A percentile compares a stretch with the other conserved stretches of the same genome.
Conservation (phyloP, 1,140 invertebrate genomes). For the Drosophila neocordata region DNA sequence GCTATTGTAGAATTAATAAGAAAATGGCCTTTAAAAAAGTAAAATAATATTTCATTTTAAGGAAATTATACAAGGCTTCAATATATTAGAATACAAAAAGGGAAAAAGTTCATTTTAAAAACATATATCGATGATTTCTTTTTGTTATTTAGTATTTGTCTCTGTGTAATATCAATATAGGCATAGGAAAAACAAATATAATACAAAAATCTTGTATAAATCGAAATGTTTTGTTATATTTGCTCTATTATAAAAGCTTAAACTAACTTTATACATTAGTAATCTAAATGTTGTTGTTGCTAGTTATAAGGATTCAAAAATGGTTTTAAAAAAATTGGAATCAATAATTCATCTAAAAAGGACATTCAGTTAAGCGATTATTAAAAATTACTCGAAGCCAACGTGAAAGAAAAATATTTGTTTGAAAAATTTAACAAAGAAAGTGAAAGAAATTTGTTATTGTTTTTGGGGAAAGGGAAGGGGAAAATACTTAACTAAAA, state of each 20-base stretch:
- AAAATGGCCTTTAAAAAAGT: too few species aligned
- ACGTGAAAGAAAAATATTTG: slow-evolving; percentile 36
- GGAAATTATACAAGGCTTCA: too few species aligned
- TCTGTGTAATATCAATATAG: not conserved
- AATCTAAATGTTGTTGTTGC: slow-evolving; percentile 1
- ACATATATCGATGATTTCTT: too few species aligned
- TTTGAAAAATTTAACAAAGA: slow-evolving; percentile 22
- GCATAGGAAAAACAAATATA: not conserved
- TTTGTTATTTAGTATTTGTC: not conserved
- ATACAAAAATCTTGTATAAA: not conserved
- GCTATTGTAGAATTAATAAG: too few species aligned
- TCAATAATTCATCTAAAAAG: slow-evolving; percentile 66
- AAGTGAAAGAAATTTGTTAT: slow-evolving; percentile 28
- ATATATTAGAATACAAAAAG: too few species aligned
- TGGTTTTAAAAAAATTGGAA: slow-evolving; percentile 36
- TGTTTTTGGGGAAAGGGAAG: not conserved
- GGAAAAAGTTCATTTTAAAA: too few species aligned
- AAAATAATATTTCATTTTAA: too few species aligned
- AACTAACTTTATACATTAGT: slow-evolving; percentile 3
- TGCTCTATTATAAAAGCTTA: slow-evolving; percentile 15
- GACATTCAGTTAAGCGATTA: slow-evolving; percentile 74
- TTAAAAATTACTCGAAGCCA: slow-evolving; percentile 62
- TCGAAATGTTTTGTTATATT: slow-evolving; percentile 13
- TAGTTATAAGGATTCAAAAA: slow-evolving; percentile 30
- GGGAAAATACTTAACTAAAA: slow-evolving; percentile 29